Conservation (phyloP, 1,140 invertebrate species). For the Zaprionus camerounensis region DNA sequence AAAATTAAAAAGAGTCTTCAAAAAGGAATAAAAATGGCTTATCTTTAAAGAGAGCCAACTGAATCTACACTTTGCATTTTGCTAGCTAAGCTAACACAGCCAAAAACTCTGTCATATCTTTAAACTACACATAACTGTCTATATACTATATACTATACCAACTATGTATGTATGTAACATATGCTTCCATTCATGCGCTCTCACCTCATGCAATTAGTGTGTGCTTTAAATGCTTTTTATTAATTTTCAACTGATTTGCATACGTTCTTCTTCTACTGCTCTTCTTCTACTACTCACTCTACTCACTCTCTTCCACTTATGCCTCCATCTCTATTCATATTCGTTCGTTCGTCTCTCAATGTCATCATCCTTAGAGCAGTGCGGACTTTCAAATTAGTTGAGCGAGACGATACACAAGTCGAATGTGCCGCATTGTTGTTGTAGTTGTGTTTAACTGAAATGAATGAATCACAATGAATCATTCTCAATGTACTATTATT, state of each 20-base stretch:
- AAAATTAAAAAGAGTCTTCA: not conserved
- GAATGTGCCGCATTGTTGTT: conserved; percentile 17
- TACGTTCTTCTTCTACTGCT: conserved; percentile 26
- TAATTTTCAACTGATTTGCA: conserved; percentile 41
- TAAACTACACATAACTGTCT: conserved; percentile 1
- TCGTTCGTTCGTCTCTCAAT: not conserved
- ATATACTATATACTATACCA: too few species aligned
- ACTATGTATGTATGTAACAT: not conserved
- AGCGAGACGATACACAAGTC: not conserved
- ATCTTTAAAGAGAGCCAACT: not conserved
- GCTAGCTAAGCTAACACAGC: not conserved
- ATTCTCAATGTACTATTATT: not conserved
- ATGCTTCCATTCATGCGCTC: conserved; percentile 9
- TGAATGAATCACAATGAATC: conserved; percentile 5
- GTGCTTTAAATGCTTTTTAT: conserved; percentile 21
- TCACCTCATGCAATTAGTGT: conserved; percentile 12
- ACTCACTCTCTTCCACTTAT: not conserved
- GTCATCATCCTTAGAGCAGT: conserved; percentile 10
- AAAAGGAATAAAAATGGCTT: not conserved
- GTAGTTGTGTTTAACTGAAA: conserved; percentile 23
- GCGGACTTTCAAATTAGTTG: conserved; percentile 7
- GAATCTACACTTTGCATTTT: not conserved
- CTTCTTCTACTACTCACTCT: not conserved
- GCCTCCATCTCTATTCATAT: not conserved
- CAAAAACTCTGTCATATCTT: conserved; percentile 4